These are phyloP conservation scores for Dorcus parallelipipedus DNA, from an alignment of 2,888 invertebrate genomes.

Conservation along the genomic window DNA sequence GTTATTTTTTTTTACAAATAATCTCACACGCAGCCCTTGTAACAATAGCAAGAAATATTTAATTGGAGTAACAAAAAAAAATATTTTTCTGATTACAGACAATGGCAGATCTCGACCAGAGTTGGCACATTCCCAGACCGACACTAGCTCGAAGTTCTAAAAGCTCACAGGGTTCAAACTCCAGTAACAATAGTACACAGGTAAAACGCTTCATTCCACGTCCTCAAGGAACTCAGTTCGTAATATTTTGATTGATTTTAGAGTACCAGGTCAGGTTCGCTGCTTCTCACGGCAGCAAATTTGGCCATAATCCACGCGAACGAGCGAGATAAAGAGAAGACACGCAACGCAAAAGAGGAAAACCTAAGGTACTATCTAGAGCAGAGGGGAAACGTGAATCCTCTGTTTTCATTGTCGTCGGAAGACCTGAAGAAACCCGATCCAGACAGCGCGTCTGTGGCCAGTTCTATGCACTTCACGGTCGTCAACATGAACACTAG, in stretches of 20 bases:
- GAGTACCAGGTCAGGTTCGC: slow-evolving; percentile 79
- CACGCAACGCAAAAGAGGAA: slow-evolving; percentile 24
- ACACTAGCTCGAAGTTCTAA: slow-evolving; percentile 65
- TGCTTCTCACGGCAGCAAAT: slow-evolving; percentile 77
- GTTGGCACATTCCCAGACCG: slow-evolving; percentile 83
- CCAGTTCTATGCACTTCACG: slow-evolving; percentile 84
- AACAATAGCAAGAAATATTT: no score
- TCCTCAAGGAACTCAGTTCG: neutral
- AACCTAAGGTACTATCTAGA: slow-evolving; percentile 47
- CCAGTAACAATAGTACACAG: slow-evolving; percentile 75
- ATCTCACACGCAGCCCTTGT: no score
- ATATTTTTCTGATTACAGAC: slow-evolving; percentile 20
- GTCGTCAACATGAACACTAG: slow-evolving; percentile 70
- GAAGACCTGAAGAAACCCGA: slow-evolving; percentile 37
- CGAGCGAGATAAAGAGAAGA: slow-evolving; percentile 26
- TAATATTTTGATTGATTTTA: slow-evolving; percentile 46
- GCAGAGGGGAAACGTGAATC: slow-evolving; percentile 33
- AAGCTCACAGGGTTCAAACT: slow-evolving; percentile 67
- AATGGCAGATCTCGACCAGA: slow-evolving; percentile 46
- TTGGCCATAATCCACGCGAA: slow-evolving; percentile 48
- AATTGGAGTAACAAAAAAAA: neutral
- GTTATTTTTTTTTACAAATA: no score
- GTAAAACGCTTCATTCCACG: slow-evolving; percentile 52
- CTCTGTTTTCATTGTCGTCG: slow-evolving; percentile 16
- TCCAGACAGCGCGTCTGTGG: slow-evolving; percentile 69